Evolutionary conservation across 2,888 invertebrate species (phyloP), one percentile per base, ranked within the genome.

Genomic region (Rhorus exstirpatorius): DNA sequence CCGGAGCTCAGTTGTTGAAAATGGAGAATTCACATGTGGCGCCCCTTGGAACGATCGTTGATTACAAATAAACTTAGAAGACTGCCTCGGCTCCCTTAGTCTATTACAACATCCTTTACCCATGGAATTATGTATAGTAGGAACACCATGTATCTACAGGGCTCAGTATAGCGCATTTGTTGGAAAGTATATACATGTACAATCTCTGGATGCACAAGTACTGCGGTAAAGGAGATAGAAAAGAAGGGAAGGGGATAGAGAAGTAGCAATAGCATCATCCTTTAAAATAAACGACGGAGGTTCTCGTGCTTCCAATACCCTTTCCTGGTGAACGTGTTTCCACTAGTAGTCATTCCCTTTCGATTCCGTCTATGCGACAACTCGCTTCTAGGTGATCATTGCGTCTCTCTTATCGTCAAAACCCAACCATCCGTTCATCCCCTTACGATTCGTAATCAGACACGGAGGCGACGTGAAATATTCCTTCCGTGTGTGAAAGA

Each of bases 11-110:
- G 49, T 75, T 44, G 68, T 63, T 51, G 14, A 58, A 63, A 67
- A 38, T 74, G 72, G 60, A 74, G 77, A 74, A 79, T 81, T 79
- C 76, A 61, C 82, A 80, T 72, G 35, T 78, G 78, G 79, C 65
- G 80, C 86, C 70, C 79, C 71, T 77, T 72, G 77, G 85, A 83
- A 86, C 86, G 86, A 90, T 88, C 83, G 84, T 85, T 89, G 87
- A 88, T 88, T 86, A 88, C 87, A 85, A 88, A 87, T 86, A 88
- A 88, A 86, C 86, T 85, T 55, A 74, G 79, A 81, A 85, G 84
- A 84, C 84, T 83, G 84, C 76, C 77, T 75, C 68, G 31, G 46
- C 35, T 74, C 61, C 55, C 60, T 35, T 26, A 38, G 44, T 31
- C 49, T 63, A 55, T 44, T 41, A 51, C 65, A 17, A 46, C 49